Conservation (phyloP, 2,888 invertebrate species). For the Meganola albula region DNA sequence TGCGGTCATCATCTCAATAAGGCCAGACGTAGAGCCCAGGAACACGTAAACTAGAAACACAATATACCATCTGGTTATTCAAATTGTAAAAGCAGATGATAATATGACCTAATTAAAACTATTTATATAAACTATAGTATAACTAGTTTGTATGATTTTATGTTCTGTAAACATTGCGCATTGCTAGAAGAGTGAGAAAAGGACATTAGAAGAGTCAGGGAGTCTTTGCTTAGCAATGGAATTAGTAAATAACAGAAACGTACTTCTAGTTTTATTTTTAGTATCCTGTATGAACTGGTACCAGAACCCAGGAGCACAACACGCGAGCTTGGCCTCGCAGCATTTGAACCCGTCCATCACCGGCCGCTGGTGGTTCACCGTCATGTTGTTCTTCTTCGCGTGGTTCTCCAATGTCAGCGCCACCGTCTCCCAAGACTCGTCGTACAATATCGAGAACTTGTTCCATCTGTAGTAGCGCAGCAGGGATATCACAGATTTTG, state of each 20-base stretch:
- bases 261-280: slow-evolving; percentile 90
- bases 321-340: slow-evolving; percentile 84
- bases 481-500: slow-evolving; percentile 95
- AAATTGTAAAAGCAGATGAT: too few relatives aligned
- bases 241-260: too few relatives aligned
- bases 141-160: too few relatives aligned
- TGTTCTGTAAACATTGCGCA: too few relatives aligned
- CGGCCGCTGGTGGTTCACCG: slow-evolving; percentile 86
- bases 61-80: too few relatives aligned
- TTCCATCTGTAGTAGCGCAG: slow-evolving; percentile 95
- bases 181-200: too few relatives aligned
- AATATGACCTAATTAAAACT: too few relatives aligned
- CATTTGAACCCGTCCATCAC: slow-evolving; percentile 86
- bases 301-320: slow-evolving; percentile 89
- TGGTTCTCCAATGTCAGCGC: slow-evolving; percentile 87
- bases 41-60: slow-evolving; percentile 92
- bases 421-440: slow-evolving; percentile 88
- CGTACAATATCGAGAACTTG: slow-evolving; percentile 93
- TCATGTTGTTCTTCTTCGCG: slow-evolving; percentile 87
- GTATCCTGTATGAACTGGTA: slow-evolving; percentile 91
- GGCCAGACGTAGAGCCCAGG: slow-evolving; percentile 89
- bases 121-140: too few relatives aligned
- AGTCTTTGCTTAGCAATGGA: too few relatives aligned
- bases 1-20: slow-evolving; percentile 93
- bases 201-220: too few relatives aligned